phyloP scores from a whole-genome alignment of 2,888 invertebrate genomes.

The Dorcus parallelipipedus region DNA sequence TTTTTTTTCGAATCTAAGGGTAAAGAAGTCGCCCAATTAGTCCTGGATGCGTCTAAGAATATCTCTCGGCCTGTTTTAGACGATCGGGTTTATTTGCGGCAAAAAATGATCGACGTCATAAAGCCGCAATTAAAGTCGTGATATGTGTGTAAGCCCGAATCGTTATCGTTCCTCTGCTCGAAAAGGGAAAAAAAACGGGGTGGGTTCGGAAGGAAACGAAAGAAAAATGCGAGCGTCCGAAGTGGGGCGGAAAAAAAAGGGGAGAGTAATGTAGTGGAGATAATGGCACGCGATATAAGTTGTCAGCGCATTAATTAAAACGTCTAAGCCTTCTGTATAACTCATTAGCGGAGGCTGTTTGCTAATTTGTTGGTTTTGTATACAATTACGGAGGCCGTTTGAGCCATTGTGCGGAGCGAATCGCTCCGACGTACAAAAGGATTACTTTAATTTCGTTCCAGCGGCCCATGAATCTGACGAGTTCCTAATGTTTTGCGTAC shows the following conservation, averaged over 20 bases:
- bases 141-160: too few species aligned
- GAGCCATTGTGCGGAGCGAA: not conserved
- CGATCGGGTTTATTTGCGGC: too few species aligned
- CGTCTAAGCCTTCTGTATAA: not conserved
- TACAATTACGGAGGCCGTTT: not conserved
- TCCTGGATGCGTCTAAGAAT: too few species aligned
- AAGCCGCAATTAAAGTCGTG: too few species aligned
- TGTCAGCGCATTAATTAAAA: not conserved
- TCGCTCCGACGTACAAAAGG: not conserved
- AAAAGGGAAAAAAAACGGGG: not conserved
- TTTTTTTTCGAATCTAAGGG: too few species aligned
- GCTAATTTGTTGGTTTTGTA: slow-evolving; percentile 3
- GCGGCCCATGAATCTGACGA: not conserved
- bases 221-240: too few species aligned
- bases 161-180: not conserved
- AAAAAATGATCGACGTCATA: too few species aligned
- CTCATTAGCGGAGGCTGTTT: slow-evolving; percentile 2
- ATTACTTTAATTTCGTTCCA: not conserved
- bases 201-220: too few species aligned
- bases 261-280: too few species aligned
- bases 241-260: too few species aligned
- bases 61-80: too few species aligned
- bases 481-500: not conserved
- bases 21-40: too few species aligned
- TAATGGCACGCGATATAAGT: not conserved